Conservation (phyloP, 2,113 vertebrate species). For the Sebastes schlegelii region DNA sequence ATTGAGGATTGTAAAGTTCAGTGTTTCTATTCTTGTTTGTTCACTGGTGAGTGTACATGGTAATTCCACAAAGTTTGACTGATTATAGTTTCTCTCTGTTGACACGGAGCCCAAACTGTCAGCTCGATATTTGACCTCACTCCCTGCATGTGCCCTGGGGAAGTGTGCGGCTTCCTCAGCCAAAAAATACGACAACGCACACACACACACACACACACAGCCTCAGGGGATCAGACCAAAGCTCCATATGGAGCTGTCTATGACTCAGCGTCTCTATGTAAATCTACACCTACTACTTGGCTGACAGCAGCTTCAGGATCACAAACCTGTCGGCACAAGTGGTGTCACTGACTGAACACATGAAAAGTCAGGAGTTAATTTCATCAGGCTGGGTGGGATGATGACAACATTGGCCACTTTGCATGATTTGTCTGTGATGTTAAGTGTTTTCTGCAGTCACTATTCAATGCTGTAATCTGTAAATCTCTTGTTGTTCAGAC, state of each 20-base stretch:
- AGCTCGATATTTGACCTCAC: constrained; percentile 47
- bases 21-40: constrained; percentile 7
- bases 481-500: constrained; percentile 6
- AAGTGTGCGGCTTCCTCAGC: constrained; percentile 23
- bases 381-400: constrained; percentile 22
- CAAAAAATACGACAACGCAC: constrained; percentile 18
- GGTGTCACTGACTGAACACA: constrained; percentile 37
- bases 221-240: constrained; percentile 37
- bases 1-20: neutral
- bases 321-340: constrained; percentile 53
- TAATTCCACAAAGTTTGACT: constrained; percentile 8
- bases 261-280: constrained; percentile 66
- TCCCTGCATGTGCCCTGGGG: constrained; percentile 38
- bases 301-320: constrained; percentile 45
- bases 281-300: constrained; percentile 62
- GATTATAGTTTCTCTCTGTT: constrained; percentile 19
- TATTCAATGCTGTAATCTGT: neutral
- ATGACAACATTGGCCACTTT: constrained; percentile 25
- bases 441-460: constrained; percentile 8
- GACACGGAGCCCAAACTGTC: constrained; percentile 21
- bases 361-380: constrained; percentile 28
- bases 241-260: constrained; percentile 34
- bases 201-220: neutral
- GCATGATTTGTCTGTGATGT: constrained; percentile 21
- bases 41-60: neutral